phyloP scores from a whole-genome alignment of 1,140 invertebrate genomes.

The Formica selysi region DNA sequence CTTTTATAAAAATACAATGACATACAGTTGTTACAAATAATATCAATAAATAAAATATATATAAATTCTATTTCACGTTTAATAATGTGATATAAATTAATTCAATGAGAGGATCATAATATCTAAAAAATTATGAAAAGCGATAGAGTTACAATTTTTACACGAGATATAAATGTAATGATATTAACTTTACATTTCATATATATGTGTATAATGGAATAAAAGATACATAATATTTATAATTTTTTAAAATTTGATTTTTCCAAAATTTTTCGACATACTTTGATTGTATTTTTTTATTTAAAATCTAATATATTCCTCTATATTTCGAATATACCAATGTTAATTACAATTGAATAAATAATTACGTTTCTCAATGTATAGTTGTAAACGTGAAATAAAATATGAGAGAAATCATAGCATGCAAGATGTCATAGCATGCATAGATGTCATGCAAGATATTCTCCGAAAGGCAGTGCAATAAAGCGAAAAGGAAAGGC shows the following conservation, averaged over 20 bases:
- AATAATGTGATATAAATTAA: background rate
- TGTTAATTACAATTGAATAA: background rate
- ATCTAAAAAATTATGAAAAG: no score
- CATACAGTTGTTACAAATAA: background rate
- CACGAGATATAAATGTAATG: no score
- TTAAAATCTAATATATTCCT: background rate
- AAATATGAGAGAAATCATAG: background rate
- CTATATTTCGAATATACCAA: background rate
- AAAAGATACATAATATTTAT: no score
- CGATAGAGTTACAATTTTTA: no score
- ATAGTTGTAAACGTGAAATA: background rate
- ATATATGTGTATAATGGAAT: no score
- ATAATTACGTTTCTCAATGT: background rate
- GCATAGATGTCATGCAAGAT: background rate
- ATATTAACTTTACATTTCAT: no score
- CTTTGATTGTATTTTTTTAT: background rate
- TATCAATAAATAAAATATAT: background rate
- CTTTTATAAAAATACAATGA: no score
- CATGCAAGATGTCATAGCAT: background rate
- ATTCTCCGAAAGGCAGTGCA: background rate
- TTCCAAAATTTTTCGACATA: no score
- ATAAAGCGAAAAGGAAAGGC: conserved; percentile 31
- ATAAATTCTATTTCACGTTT: background rate
- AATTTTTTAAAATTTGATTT: no score
- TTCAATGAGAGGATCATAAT: no score